phyloP scores from a whole-genome alignment of 2,888 invertebrate genomes.

The Gryllus longicercus region DNA sequence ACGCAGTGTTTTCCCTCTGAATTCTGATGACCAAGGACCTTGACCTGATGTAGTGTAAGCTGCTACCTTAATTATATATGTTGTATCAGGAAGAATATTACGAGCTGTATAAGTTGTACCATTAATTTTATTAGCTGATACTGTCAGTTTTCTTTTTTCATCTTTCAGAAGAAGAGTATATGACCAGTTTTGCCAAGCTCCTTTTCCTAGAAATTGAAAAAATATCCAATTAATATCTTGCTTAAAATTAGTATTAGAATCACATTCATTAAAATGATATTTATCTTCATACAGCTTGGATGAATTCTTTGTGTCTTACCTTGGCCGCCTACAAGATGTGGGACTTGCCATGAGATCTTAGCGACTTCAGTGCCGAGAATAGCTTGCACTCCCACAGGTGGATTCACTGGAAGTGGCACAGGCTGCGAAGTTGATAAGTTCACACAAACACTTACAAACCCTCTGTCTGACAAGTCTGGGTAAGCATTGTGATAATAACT shows the following conservation, averaged over 20 bases:
- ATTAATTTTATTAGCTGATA: conserved; percentile 52
- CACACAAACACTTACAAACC: conserved; percentile 52
- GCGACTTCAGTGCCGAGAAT: conserved; percentile 73
- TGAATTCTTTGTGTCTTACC: conserved; percentile 48
- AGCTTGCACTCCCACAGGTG: conserved; percentile 75
- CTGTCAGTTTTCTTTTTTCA: conserved; percentile 47
- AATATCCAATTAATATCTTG: not conserved
- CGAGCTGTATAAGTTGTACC: conserved; percentile 63
- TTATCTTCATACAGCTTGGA: not conserved
- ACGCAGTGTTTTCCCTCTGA: conserved; percentile 38
- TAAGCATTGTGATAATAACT: conserved; percentile 76
- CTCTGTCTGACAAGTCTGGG: conserved; percentile 52
- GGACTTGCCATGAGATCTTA: conserved; percentile 77
- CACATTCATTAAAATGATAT: not conserved
- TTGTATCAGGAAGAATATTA: conserved; percentile 68
- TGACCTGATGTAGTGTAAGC: conserved; percentile 71
- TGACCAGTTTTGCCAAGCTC: conserved; percentile 71
- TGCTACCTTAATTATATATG: conserved; percentile 74
- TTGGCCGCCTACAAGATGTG: conserved; percentile 71
- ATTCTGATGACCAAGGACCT: conserved; percentile 77
- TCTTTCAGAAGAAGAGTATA: conserved; percentile 71
- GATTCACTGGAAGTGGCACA: conserved; percentile 71
- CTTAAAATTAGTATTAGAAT: not conserved
- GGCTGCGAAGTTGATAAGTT: conserved; percentile 73
- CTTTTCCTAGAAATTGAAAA: conserved; percentile 49